Base-by-base conservation (phyloP, 2,797 vertebrate genomes). In the Artibeus jamaicensis region DNA sequence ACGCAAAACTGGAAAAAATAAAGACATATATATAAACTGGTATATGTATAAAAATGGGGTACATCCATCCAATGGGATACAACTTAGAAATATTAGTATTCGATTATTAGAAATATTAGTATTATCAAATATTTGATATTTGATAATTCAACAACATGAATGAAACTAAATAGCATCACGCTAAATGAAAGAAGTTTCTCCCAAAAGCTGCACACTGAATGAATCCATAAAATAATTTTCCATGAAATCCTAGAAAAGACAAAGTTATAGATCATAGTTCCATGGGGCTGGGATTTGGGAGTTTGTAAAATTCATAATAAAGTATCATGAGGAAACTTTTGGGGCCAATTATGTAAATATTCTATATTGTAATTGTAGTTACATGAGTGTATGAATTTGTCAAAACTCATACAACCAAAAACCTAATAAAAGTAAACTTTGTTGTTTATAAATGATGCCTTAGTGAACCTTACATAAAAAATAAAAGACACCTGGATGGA, bases 271-370 rank as follows among this genome's bases (percentile, higher is more conserved):
- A 42, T 24, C 42, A 53, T 4, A 3, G 29, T 62, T 16, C 2
- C 16, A 42, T 59, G 26, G 5, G 9, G 0, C 9, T 42, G n/a
- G 0, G 1, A 0, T 53, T 42, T 62, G 2, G 21, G 9, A 29
- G 5, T 34, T 2, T 14, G 12, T 48, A n/a, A 18, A 53, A 53
- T 32, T 39, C 29, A 15, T 0, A 34, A 57, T 8, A 26, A 79
- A 82, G 1, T 1, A 1, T 46, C 14, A 76, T 24, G 5, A 83
- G 26, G 22, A 65, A 70, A 39, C 3, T 19, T 46, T 53, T 32
- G 84, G 9, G 5, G 5, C 3, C 4, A 4, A 71, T 59, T 24
- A 65, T 26, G 15, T 37, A 83, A 91, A 53, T 21, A 53, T 24
- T 73, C 5, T 79, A 7, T 82, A 68, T 71, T 90, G 90, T 74